Conservation (phyloP, 2,888 invertebrate species). For the Drepanosiphum platanoidis region DNA sequence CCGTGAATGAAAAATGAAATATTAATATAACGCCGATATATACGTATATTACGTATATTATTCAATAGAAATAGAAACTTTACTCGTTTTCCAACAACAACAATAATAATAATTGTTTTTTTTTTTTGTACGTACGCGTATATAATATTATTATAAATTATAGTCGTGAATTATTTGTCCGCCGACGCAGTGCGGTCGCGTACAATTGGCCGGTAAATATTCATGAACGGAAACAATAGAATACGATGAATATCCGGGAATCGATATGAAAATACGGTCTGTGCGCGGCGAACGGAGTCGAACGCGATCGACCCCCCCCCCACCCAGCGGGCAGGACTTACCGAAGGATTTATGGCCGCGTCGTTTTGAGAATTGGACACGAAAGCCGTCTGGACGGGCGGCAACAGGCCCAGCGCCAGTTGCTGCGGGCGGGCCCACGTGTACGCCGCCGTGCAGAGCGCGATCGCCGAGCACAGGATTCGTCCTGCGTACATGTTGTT, state of each 20-base stretch:
- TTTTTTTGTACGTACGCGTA: too few relatives aligned
- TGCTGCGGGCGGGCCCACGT: slow-evolving; percentile 52
- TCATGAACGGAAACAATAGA: too few relatives aligned
- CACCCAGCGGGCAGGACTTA: slow-evolving; percentile 8
- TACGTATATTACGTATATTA: too few relatives aligned
- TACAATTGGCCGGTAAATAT: too few relatives aligned
- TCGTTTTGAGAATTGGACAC: slow-evolving; percentile 38
- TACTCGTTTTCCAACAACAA: slow-evolving; percentile 2
- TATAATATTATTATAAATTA: too few relatives aligned
- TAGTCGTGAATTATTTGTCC: too few relatives aligned
- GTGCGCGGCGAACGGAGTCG: too few relatives aligned
- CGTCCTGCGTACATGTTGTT: slow-evolving; percentile 29
- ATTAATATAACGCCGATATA: slow-evolving; percentile 7
- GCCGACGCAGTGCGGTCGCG: too few relatives aligned
- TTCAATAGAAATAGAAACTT: slow-evolving; percentile 30
- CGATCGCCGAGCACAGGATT: slow-evolving; percentile 9
- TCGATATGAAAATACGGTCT: too few relatives aligned
- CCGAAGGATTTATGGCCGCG: slow-evolving; percentile 47
- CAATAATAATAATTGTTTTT: too few relatives aligned
- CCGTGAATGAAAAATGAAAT: slow-evolving; percentile 31
- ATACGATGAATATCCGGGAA: too few relatives aligned
- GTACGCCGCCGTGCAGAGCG: neutral
- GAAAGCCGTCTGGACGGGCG: slow-evolving; percentile 48
- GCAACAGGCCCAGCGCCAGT: slow-evolving; percentile 62
- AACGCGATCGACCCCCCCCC: too few relatives aligned